Evolutionary conservation across 2,888 invertebrate species (phyloP).

Genomic region (Encarsia formosa): DNA sequence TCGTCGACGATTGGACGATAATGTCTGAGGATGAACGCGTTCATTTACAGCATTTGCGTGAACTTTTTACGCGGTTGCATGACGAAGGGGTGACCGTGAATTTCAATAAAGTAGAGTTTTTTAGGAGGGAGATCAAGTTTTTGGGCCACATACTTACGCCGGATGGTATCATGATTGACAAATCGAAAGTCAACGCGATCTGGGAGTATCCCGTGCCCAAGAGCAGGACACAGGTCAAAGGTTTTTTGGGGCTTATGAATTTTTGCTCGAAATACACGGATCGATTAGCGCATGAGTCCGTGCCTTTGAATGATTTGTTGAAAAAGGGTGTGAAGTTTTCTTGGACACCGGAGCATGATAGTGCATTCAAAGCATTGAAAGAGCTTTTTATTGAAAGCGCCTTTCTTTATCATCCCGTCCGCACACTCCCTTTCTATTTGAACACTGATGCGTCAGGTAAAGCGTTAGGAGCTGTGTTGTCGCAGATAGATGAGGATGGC

Average conservation of each 20-base stretch:
- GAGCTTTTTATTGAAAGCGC: background rate
- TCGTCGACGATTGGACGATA: background rate
- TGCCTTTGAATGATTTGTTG: too few species aligned
- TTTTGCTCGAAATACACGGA: too few species aligned
- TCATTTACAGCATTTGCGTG: background rate
- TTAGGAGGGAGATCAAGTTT: slow-evolving; percentile 28
- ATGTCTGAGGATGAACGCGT: background rate
- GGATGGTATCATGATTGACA: slow-evolving; percentile 28
- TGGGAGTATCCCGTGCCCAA: too few species aligned
- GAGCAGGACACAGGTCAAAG: too few species aligned
- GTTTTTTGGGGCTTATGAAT: too few species aligned
- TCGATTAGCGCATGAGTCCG: background rate
- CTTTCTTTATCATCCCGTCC: too few species aligned
- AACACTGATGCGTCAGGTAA: too few species aligned
- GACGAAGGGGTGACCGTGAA: background rate
- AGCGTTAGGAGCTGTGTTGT: background rate
- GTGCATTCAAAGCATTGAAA: too few species aligned
- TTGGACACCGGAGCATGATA: background rate
- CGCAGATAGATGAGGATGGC: too few species aligned
- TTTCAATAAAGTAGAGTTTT: slow-evolving; percentile 31
- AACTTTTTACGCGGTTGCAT: background rate
- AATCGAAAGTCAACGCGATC: slow-evolving; percentile 28
- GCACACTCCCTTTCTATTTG: too few species aligned
- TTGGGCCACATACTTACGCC: slow-evolving; percentile 30
- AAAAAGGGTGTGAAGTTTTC: too few species aligned